Base-by-base conservation (phyloP, 2,113 vertebrate species). In the Nesogale talazaci region DNA sequence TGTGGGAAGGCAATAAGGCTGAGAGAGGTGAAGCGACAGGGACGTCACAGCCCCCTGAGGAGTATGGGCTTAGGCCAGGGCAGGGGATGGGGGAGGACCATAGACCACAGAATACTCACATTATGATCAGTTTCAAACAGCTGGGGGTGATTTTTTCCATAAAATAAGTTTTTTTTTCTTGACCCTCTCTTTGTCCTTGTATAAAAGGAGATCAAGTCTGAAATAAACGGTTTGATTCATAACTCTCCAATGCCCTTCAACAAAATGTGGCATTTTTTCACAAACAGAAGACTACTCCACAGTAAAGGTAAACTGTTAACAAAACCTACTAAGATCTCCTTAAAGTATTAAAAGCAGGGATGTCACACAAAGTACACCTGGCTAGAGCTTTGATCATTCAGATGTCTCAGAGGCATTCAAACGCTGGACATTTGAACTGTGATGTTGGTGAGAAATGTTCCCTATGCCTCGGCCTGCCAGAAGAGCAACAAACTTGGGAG, bases 21-120 rank as follows among this genome's bases (percentile, higher is more conserved):
- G 3, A 40, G 74, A 42, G 36, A 38, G 22, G 14, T 59, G 31
- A 22, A 78, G 22, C n/a, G n/a, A n/a, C n/a, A 56, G 52, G 2
- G 15, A 61, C n/a, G 0, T 0, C 7, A 4, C 17, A 1, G 2
- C 2, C 4, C 3, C 2, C 7, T 69, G 42, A 46, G 22, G 4
- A 19, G 17, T 25, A 31, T 15, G 27, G n/a, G 27, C 29, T 42
- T 20, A 38, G 4, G 17, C 57, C 23, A 23, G 42, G 9, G n/a
- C n/a, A n/a, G n/a, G n/a, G n/a, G n/a, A n/a, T n/a, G n/a, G n/a
- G n/a, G n/a, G 11, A 16, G 34, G 79, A 83, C 61, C 59, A 12
- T 11, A 25, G 17, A 15, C 34, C 27, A 19, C 2, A 29, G 27
- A 14, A 31, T 19, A 8, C 1, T n/a, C 12, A 4, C 2, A 0